Percentiles rank a stretch among this genome's conserved stretches.
Conservation (phyloP, 2,113 vertebrate species). For the Aptenodytes forsteri region DNA sequence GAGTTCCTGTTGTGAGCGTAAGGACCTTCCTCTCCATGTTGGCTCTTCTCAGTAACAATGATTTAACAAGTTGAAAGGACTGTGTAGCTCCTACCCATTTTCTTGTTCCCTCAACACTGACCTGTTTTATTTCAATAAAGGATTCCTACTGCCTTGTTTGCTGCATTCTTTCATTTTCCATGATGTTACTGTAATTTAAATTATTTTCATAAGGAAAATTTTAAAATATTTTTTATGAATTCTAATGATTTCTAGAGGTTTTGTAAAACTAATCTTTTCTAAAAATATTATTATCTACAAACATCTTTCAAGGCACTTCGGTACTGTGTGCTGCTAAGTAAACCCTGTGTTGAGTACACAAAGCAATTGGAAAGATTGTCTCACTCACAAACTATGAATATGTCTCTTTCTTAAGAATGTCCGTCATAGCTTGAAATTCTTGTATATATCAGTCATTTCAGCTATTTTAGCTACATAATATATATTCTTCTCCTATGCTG, state of each 20-base stretch:
- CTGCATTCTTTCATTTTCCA: neutral
- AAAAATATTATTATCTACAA: neutral
- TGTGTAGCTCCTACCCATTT: neutral
- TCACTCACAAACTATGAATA: neutral
- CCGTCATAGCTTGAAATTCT: neutral
- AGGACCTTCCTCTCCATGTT: neutral
- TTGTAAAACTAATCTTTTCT: neutral
- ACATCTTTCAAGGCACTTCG: neutral
- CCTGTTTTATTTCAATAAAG: neutral
- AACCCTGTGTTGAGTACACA: neutral
- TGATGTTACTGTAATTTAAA: neutral
- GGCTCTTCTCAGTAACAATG: neutral
- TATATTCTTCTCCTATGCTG: neutral
- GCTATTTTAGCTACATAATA: neutral
- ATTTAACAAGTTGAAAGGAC: neutral
- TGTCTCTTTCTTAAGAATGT: neutral
- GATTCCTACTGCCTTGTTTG: neutral
- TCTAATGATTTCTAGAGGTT: neutral
- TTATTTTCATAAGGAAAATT: neutral
- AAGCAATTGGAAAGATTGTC: neutral
- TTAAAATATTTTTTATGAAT: neutral
- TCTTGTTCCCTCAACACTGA: neutral
- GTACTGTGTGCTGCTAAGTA: neutral
- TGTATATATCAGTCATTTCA: neutral
- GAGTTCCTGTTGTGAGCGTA: neutral